Conservation (phyloP, 2,797 vertebrate species). For the Pampus argenteus region DNA sequence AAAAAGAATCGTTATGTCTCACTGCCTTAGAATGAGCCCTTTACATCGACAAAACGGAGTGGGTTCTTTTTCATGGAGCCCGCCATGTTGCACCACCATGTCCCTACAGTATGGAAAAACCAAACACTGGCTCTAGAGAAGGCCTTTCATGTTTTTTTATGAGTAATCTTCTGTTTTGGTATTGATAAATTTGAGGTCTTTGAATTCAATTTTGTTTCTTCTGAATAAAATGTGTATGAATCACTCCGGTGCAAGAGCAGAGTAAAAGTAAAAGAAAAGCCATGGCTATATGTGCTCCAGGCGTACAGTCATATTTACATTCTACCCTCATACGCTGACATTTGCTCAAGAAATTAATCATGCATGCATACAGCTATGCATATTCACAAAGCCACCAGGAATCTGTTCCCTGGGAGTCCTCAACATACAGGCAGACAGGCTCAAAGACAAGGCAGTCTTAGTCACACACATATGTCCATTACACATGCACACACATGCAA, state of each 20-base stretch:
- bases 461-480: neutral
- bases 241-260: conserved; percentile 7
- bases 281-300: conserved; percentile 10
- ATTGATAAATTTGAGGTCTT: neutral
- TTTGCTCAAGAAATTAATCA: conserved; percentile 72
- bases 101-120: no score
- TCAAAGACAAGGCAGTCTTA: conserved; percentile 13
- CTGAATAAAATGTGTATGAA: conserved; percentile 3
- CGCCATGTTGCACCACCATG: no score
- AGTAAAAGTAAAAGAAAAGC: conserved; percentile 22
- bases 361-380: conserved; percentile 67
- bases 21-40: no score
- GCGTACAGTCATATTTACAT: conserved; percentile 63
- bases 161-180: neutral
- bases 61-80: no score
- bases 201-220: neutral
- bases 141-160: no score
- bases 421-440: conserved; percentile 34
- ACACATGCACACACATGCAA: conserved; percentile 7
- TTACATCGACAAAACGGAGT: no score
- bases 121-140: no score
- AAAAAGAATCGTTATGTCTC: no score
- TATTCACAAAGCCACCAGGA: conserved; percentile 70
- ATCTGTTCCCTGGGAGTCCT: conserved; percentile 45
- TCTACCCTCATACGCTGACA: conserved; percentile 67